Conservation (phyloP, 2,888 invertebrate genomes). For the Drosophila atroscutellata region DNA sequence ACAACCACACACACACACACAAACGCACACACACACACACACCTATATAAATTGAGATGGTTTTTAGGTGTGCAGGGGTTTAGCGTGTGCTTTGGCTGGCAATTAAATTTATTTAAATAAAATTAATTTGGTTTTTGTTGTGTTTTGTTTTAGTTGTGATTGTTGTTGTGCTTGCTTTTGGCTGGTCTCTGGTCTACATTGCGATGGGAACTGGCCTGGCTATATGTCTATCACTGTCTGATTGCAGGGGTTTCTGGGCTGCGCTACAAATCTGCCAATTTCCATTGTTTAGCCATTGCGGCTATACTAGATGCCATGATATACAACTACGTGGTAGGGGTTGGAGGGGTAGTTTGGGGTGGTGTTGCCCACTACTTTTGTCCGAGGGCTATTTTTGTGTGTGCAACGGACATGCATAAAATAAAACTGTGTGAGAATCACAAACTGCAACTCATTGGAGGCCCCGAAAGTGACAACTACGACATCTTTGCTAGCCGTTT, state of each 20-base stretch:
- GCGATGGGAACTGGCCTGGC: slow-evolving; percentile 57
- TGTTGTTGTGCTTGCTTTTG: slow-evolving; percentile 32
- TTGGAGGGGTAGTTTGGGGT: slow-evolving; percentile 49
- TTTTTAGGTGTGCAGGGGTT: slow-evolving; percentile 31
- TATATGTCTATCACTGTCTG: slow-evolving; percentile 45
- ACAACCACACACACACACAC: slow-evolving; percentile 21
- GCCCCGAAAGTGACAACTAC: slow-evolving; percentile 74
- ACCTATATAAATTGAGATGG: slow-evolving; percentile 14
- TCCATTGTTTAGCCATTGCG: slow-evolving; percentile 71
- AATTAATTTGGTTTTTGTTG: slow-evolving; percentile 65
- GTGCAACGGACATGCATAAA: slow-evolving; percentile 57
- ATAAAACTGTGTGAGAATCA: slow-evolving; percentile 67
- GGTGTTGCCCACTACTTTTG: slow-evolving; percentile 71
- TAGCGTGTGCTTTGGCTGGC: slow-evolving; percentile 68
- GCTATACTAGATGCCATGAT: slow-evolving; percentile 46
- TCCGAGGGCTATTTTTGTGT: slow-evolving; percentile 85
- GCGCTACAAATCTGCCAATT: slow-evolving; percentile 75
- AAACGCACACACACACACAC: slow-evolving; percentile 22
- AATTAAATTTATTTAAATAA: slow-evolving; percentile 82
- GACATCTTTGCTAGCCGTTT: slow-evolving; percentile 62
- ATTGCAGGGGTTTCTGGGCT: slow-evolving; percentile 72
- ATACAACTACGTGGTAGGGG: slow-evolving; percentile 32
- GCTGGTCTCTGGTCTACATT: slow-evolving; percentile 44
- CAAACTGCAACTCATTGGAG: slow-evolving; percentile 77
- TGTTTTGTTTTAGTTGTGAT: slow-evolving; percentile 6